Conservation (phyloP, 2,113 vertebrate genomes). For the Vidua chalybeata region DNA sequence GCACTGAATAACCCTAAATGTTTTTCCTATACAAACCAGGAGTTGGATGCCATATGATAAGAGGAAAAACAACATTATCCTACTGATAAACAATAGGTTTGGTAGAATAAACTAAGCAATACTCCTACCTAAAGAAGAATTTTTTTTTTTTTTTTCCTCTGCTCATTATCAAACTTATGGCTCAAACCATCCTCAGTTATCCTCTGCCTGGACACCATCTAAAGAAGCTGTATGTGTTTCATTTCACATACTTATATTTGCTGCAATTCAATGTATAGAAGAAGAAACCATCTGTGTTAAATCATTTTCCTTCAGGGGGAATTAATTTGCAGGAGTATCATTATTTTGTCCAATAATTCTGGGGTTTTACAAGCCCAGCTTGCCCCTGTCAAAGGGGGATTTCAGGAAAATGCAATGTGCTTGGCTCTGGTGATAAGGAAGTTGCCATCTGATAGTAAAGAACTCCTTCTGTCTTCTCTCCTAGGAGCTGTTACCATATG, state of each 20-base stretch:
- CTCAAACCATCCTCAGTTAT: background rate
- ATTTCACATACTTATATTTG: background rate
- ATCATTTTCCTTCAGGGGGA: background rate
- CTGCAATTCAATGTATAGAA: background rate
- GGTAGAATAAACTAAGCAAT: background rate
- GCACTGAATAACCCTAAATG: background rate
- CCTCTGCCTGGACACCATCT: background rate
- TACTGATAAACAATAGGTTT: background rate
- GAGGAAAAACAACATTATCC: background rate
- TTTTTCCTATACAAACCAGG: background rate
- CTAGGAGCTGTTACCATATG: background rate
- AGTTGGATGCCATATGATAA: background rate
- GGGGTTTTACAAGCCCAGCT: background rate
- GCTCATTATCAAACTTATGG: background rate
- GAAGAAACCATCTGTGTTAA: rapidly evolving
- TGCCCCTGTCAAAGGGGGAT: background rate
- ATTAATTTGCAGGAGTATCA: background rate
- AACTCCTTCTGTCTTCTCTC: background rate
- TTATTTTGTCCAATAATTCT: background rate
- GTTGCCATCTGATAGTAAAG: background rate
- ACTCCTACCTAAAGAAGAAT: background rate
- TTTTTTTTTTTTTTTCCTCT: background rate
- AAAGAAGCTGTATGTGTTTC: background rate
- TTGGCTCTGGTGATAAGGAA: background rate
- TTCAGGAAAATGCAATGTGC: background rate